Conservation (phyloP, 2,113 vertebrate genomes). For the Ploceus nigricollis region DNA sequence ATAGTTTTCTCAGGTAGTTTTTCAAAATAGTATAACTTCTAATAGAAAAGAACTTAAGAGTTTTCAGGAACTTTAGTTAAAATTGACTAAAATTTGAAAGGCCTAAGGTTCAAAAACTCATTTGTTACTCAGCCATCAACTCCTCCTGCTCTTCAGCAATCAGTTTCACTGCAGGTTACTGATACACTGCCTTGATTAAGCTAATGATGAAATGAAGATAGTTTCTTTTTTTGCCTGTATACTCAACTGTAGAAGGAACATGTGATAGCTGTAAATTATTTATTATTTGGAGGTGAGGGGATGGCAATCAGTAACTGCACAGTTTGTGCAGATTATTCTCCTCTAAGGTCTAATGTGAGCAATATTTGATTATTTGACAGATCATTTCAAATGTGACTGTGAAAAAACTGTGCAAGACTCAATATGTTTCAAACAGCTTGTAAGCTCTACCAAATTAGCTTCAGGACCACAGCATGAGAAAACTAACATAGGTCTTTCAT, state of each 20-base stretch:
- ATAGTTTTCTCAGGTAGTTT: background rate
- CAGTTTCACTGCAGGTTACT: slow-evolving; percentile 62
- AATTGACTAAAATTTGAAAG: background rate
- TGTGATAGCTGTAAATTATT: slow-evolving; percentile 32
- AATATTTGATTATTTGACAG: background rate
- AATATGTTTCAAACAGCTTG: background rate
- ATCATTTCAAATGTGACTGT: background rate
- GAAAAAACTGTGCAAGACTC: background rate
- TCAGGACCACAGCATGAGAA: background rate
- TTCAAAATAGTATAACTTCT: background rate
- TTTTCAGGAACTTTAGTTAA: background rate
- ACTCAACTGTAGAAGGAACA: slow-evolving; percentile 12
- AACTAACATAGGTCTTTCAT: background rate
- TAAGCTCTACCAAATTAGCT: background rate
- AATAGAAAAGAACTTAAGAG: background rate
- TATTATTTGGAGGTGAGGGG: slow-evolving; percentile 3
- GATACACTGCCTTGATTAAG: slow-evolving; percentile 67
- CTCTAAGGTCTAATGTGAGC: background rate
- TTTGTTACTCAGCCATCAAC: slow-evolving; percentile 15
- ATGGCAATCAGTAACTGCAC: slow-evolving; percentile 45
- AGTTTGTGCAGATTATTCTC: background rate
- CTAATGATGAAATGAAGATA: slow-evolving; percentile 59
- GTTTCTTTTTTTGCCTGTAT: slow-evolving; percentile 10
- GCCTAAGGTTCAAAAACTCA: slow-evolving; percentile 37
- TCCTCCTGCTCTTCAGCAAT: slow-evolving; percentile 62